Evolutionary conservation across 2,797 vertebrate genomes (phyloP).

Genomic region (Hydrolagus colliei): DNA sequence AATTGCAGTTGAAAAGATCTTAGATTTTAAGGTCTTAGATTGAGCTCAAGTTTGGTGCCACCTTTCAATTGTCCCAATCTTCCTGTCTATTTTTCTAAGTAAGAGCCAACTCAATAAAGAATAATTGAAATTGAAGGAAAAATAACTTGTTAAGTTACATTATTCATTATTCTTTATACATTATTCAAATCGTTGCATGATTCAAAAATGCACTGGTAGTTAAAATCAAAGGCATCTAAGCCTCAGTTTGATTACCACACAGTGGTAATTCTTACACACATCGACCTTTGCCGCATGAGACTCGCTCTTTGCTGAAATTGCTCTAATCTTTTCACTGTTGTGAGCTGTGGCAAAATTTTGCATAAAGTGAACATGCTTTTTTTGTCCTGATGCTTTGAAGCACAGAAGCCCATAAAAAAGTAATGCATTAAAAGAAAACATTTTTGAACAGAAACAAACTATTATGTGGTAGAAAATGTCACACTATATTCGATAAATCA

Average conservation of each 20-base stretch:
- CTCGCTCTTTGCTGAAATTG: background rate
- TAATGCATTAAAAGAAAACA: background rate
- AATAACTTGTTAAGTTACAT: no score
- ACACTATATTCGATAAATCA: background rate
- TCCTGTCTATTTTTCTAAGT: no score
- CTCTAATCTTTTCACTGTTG: background rate
- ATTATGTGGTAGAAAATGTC: background rate
- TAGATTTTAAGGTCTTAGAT: no score
- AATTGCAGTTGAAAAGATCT: no score
- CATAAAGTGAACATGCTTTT: background rate
- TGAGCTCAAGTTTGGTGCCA: no score
- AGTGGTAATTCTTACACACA: background rate
- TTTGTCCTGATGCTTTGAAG: background rate
- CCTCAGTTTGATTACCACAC: background rate
- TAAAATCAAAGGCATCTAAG: background rate
- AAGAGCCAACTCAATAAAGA: no score
- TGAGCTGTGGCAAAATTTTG: background rate
- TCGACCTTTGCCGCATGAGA: background rate
- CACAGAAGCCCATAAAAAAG: background rate
- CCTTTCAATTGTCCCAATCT: no score
- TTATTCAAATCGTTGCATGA: no score
- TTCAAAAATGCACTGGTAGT: background rate
- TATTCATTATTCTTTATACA: no score
- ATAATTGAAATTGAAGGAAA: no score
- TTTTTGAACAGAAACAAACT: background rate